Conservation (phyloP, 2,113 vertebrate genomes). For the Cinclus mexicanus region DNA sequence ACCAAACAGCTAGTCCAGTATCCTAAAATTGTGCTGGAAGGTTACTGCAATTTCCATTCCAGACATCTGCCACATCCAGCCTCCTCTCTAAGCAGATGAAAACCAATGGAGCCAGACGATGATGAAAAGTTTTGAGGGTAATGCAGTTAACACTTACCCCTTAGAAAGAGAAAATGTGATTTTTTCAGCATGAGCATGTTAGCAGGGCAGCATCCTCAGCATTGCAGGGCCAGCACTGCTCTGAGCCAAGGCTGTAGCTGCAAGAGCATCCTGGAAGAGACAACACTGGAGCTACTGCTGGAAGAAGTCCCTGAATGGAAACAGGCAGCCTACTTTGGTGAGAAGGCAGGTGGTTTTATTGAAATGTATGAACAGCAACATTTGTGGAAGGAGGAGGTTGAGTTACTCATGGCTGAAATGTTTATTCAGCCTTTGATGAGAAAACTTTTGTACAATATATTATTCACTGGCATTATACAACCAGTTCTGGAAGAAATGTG, state of each 20-base stretch:
- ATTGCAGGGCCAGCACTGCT: neutral
- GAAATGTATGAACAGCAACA: neutral
- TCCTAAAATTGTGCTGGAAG: slow-evolving; percentile 3
- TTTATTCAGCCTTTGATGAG: slow-evolving; percentile 14
- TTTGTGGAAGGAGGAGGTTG: neutral
- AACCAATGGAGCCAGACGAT: neutral
- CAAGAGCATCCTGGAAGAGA: neutral
- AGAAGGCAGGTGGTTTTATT: slow-evolving; percentile 26
- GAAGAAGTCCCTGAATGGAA: neutral
- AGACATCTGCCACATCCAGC: slow-evolving; percentile 10
- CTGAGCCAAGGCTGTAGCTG: neutral
- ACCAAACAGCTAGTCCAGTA: neutral
- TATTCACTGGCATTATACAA: slow-evolving; percentile 10
- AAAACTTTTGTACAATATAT: neutral
- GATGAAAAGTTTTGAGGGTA: neutral
- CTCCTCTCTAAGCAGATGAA: neutral
- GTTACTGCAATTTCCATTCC: slow-evolving; percentile 14
- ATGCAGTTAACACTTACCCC: neutral
- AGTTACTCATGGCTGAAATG: neutral
- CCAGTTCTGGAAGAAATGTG: neutral
- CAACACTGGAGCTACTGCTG: neutral
- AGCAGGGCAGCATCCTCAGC: neutral
- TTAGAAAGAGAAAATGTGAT: neutral
- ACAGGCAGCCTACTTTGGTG: neutral
- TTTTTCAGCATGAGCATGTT: neutral